A percentile compares a stretch with the other conserved stretches of the same genome.
Evolutionary conservation across 2,797 vertebrate species (phyloP).

Genomic region (Coreius guichenoti): DNA sequence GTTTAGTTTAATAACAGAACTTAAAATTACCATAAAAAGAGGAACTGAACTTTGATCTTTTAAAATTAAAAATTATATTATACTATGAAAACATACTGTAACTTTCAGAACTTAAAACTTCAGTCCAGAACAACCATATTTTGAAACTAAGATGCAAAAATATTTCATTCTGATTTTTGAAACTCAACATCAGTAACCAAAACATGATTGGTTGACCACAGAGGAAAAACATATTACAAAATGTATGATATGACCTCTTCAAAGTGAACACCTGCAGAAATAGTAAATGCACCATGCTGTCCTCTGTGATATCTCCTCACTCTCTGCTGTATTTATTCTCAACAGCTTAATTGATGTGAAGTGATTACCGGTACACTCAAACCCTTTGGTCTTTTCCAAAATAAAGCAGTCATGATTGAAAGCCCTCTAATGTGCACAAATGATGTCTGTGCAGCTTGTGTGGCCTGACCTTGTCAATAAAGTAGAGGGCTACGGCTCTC

Average conservation of each 20-base stretch:
- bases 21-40: not conserved
- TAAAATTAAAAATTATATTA: not conserved
- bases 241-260: not conserved
- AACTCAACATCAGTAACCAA: not conserved
- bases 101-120: not conserved
- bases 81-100: not conserved
- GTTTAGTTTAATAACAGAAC: not conserved
- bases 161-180: not conserved
- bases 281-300: not conserved
- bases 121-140: not conserved
- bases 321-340: not conserved
- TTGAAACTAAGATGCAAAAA: not conserved
- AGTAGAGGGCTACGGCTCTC: constrained; percentile 80
- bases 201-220: not conserved
- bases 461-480: constrained; percentile 77
- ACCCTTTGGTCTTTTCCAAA: not conserved
- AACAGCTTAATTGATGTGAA: not conserved
- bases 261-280: not conserved
- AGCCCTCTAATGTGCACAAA: constrained; percentile 9
- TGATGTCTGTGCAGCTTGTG: not conserved
- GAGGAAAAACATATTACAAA: not conserved
- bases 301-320: not conserved
- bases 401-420: constrained; percentile 1
- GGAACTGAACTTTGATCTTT: not conserved
- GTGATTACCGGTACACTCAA: not conserved